Conservation (phyloP, 2,797 vertebrate species). For the Eulemur coronatus region DNA sequence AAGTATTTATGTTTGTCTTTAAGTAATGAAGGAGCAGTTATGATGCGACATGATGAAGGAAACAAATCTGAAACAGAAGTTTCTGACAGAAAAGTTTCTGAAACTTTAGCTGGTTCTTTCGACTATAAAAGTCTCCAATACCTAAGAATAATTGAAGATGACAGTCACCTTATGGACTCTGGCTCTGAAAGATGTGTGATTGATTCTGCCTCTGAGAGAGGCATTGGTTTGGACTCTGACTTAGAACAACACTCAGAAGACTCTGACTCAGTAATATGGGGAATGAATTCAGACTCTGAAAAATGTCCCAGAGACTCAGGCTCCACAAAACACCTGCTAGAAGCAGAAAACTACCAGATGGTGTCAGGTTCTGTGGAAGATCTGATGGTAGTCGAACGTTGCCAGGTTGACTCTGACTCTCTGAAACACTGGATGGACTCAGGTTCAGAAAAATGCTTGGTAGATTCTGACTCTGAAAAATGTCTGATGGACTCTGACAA, state of each 20-base stretch:
- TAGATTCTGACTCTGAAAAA: slow-evolving; percentile 42
- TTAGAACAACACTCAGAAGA: slow-evolving; percentile 35
- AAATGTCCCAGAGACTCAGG: not conserved
- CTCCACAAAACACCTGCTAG: not conserved
- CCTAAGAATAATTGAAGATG: slow-evolving; percentile 92
- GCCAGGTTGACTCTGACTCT: slow-evolving; percentile 11
- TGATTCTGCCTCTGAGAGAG: slow-evolving; percentile 64
- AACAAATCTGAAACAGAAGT: slow-evolving; percentile 35
- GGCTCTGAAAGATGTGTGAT: slow-evolving; percentile 87
- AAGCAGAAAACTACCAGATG: not conserved
- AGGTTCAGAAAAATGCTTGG: slow-evolving; percentile 54
- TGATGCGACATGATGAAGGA: not conserved
- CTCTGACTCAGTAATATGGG: slow-evolving; percentile 33
- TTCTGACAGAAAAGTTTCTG: slow-evolving; percentile 25
- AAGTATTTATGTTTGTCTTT: slow-evolving; percentile 41
- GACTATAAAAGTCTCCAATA: slow-evolving; percentile 93
- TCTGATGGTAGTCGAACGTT: not conserved
- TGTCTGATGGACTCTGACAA: slow-evolving; percentile 14
- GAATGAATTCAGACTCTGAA: slow-evolving; percentile 20
- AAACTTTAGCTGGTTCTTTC: slow-evolving; percentile 69
- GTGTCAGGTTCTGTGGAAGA: not conserved
- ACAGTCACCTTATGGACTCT: slow-evolving; percentile 84
- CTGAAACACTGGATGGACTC: not conserved
- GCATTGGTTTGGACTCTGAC: slow-evolving; percentile 49
- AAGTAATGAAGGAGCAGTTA: slow-evolving; percentile 49